A percentile compares a stretch with the other conserved stretches of the same genome.
phyloP scores from a whole-genome alignment of 1,140 invertebrate species.

The Anoplophora glabripennis region DNA sequence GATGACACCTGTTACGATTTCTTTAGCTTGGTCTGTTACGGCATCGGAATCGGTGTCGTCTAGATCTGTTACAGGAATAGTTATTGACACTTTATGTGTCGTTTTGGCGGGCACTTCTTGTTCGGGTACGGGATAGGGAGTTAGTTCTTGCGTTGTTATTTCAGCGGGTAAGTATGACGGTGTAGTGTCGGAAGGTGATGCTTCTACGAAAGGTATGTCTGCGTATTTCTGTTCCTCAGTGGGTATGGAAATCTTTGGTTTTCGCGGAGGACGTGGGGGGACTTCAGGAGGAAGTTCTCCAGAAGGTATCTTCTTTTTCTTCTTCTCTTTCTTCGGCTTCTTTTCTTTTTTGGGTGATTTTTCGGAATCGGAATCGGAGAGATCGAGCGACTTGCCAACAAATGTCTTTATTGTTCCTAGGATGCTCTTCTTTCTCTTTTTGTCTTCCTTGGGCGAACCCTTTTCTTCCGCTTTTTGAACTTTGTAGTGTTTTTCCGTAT shows the following conservation, averaged over 20 bases:
- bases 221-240: constrained; percentile 28
- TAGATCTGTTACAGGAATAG: constrained; percentile 9
- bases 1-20: constrained; percentile 20
- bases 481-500: constrained; percentile 32
- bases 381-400: constrained; percentile 42
- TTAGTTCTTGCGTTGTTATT: neutral
- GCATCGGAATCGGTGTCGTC: constrained; percentile 6
- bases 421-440: constrained; percentile 44
- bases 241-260: constrained; percentile 39
- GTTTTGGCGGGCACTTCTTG: no score
- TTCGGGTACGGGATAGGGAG: no score
- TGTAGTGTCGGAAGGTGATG: constrained; percentile 12
- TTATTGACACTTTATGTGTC: neutral
- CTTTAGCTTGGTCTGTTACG: constrained; percentile 18
- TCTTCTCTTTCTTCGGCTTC: constrained; percentile 39
- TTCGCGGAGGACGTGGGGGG: constrained; percentile 30
- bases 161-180: neutral
- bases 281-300: constrained; percentile 20
- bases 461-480: constrained; percentile 18
- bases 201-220: constrained; percentile 43
- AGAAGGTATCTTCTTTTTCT: constrained; percentile 31
- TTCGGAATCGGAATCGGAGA: constrained; percentile 47
- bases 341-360: constrained; percentile 44
- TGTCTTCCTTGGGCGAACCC: constrained; percentile 33
- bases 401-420: constrained; percentile 46